Conservation (phyloP, 2,797 vertebrate species). For the Sciurus vulgaris region DNA sequence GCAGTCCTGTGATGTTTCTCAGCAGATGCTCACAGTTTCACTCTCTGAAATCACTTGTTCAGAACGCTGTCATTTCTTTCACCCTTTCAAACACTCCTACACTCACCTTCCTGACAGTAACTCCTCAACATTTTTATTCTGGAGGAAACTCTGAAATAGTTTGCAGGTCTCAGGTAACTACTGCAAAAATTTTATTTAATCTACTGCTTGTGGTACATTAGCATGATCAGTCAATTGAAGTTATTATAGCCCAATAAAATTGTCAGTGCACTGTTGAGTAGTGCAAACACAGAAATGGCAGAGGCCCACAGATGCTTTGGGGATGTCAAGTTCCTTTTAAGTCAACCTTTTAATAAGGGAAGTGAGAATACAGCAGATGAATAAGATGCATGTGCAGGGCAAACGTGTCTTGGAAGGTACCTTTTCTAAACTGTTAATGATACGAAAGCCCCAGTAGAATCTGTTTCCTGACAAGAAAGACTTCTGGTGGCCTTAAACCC, state of each 20-base stretch:
- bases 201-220: background rate
- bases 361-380: background rate
- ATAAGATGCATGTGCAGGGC: background rate
- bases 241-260: background rate
- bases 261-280: background rate
- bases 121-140: constrained; percentile 7
- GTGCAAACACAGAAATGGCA: background rate
- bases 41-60: background rate
- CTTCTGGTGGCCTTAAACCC: constrained; percentile 19
- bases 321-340: background rate
- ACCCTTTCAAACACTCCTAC: background rate
- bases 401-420: background rate
- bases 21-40: background rate
- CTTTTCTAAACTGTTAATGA: background rate
- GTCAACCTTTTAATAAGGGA: constrained; percentile 32
- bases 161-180: background rate
- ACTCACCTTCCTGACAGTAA: background rate
- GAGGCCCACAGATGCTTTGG: background rate
- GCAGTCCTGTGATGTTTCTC: background rate
- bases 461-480: background rate
- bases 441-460: background rate
- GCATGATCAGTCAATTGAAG: background rate
- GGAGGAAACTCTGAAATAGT: background rate
- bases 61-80: background rate
- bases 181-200: background rate